These are phyloP conservation scores for Orchesella flavescens DNA, from an alignment of 2,888 invertebrate species.

Conservation along the genomic window DNA sequence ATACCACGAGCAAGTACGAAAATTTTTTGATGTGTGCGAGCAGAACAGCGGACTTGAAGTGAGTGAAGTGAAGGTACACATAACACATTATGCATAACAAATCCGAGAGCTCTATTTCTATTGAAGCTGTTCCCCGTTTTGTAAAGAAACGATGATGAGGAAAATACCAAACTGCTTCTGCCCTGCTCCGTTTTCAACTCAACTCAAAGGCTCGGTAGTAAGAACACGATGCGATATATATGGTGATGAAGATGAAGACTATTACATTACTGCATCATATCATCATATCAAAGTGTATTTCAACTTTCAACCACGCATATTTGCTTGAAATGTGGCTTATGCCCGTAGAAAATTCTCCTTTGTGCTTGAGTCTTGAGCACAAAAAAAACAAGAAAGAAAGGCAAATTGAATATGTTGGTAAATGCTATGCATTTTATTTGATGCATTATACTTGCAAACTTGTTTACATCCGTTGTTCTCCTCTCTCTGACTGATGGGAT, in stretches of 20 bases:
- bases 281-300: too few species aligned
- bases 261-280: conserved; percentile 3
- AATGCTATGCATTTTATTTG: conserved; percentile 24
- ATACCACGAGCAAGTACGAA: background rate
- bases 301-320: too few species aligned
- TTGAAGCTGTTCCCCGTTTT: background rate
- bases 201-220: background rate
- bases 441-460: conserved; percentile 15
- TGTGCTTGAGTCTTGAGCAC: too few species aligned
- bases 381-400: background rate
- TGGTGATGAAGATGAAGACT: conserved; percentile 1
- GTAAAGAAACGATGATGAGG: conserved; percentile 8
- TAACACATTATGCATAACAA: conserved; percentile 1
- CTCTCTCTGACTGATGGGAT: too few species aligned
- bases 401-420: background rate
- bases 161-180: background rate
- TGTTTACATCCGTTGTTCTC: conserved; percentile 30
- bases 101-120: background rate
- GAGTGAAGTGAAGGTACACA: background rate
- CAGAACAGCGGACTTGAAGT: background rate
- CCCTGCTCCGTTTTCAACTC: background rate
- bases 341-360: background rate
- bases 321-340: background rate
- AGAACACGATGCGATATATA: background rate
- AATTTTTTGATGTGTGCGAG: background rate